Percentiles rank a stretch among this genome's conserved stretches.
These are phyloP conservation scores for Pollimyrus isidori DNA, from an alignment of 2,113 vertebrate species.

Conservation along the genomic window DNA sequence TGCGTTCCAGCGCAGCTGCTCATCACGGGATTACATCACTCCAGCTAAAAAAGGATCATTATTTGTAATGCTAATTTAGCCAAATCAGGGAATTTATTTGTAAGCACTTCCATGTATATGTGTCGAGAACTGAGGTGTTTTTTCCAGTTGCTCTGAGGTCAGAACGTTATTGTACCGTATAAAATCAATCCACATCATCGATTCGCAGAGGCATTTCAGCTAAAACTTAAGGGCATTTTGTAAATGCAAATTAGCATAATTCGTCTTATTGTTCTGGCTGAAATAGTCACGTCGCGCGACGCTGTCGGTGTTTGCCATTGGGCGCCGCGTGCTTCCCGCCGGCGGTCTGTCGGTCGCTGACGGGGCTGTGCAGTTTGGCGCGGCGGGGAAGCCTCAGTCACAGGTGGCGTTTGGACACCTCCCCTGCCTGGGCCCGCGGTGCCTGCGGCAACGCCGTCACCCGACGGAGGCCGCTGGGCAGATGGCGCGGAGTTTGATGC, in stretches of 20 bases:
- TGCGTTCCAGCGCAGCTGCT: neutral
- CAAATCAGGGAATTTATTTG: neutral
- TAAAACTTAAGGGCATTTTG: neutral
- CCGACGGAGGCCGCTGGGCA: neutral
- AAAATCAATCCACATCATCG: neutral
- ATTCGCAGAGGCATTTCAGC: neutral
- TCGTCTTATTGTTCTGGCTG: neutral
- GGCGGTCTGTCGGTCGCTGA: neutral
- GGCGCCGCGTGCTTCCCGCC: neutral
- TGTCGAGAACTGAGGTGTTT: neutral
- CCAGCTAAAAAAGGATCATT: neutral
- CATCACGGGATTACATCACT: neutral
- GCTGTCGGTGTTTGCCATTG: neutral
- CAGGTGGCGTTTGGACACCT: neutral
- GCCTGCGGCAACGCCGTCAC: neutral
- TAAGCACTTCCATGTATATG: neutral
- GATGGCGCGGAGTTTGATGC: neutral
- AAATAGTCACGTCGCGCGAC: neutral
- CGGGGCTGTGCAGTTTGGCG: neutral
- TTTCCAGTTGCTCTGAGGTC: neutral
- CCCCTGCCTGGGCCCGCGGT: neutral
- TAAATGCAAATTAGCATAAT: neutral
- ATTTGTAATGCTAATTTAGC: slow-evolving; percentile 10
- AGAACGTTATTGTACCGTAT: neutral
- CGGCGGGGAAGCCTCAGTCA: neutral